A percentile compares a stretch with the other conserved stretches of the same genome.
phyloP scores from a whole-genome alignment of 2,797 vertebrate species.

The Xenopus petersii region DNA sequence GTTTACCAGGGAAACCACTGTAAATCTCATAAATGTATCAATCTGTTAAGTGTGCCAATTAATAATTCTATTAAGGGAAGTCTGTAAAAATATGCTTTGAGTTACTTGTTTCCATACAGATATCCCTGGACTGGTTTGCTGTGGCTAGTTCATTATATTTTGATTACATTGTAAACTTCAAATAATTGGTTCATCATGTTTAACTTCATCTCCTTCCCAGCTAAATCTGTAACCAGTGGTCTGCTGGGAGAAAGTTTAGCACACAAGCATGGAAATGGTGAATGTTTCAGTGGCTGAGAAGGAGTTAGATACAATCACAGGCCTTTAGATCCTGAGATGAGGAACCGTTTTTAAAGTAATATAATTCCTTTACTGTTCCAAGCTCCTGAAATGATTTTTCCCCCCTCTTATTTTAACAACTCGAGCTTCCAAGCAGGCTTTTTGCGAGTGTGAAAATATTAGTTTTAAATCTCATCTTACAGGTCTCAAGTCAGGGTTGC shows the following conservation, averaged over 20 bases:
- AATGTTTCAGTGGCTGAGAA: constrained; percentile 5
- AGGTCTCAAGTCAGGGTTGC: constrained; percentile 35
- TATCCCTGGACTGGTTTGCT: constrained; percentile 8
- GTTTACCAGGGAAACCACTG: constrained; percentile 1
- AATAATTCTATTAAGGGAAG: constrained; percentile 24
- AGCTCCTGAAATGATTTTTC: constrained; percentile 44
- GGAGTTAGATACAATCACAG: constrained; percentile 30
- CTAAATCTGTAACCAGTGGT: constrained; percentile 7
- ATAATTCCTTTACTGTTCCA: constrained; percentile 24
- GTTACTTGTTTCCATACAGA: constrained; percentile 15
- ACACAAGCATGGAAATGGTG: neutral
- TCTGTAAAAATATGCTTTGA: constrained; percentile 27
- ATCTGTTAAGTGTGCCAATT: neutral
- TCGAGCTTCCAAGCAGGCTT: constrained; percentile 40
- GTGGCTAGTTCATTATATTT: constrained; percentile 13
- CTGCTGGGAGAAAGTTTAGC: neutral
- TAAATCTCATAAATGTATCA: constrained; percentile 22
- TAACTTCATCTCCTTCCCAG: neutral
- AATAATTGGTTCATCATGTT: constrained; percentile 12
- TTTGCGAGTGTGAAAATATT: constrained; percentile 46
- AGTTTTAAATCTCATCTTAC: constrained; percentile 46
- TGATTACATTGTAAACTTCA: constrained; percentile 27
- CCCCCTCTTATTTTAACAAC: constrained; percentile 20
- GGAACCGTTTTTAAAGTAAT: constrained; percentile 28
- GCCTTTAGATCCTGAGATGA: constrained; percentile 10